Evolutionary conservation across 2,797 vertebrate genomes (phyloP), one percentile per base, ranked within the genome.

Genomic region (Siniperca undulata): DNA sequence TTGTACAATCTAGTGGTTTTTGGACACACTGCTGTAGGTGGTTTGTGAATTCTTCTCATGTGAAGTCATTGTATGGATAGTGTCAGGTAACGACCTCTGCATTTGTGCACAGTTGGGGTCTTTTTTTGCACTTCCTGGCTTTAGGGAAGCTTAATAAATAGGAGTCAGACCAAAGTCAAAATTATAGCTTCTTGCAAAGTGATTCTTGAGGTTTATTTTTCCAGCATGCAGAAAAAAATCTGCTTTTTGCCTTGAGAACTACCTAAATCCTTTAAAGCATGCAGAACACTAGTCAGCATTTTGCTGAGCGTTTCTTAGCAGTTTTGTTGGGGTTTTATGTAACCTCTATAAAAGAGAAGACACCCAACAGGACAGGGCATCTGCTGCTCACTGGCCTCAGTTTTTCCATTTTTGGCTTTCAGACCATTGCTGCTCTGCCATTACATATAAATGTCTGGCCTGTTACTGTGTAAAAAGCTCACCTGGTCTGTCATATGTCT

Each of bases 41-140:
- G 91, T 93, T 93, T 82, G 80, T 83, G 77, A 87, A 94, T 93
- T 89, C 87, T 78, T 91, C 74, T 83, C 52, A 34, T 82, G 78
- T 95, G 92, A 94, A 94, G 90, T 94, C 91, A 94, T 86, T 95
- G 91, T 91, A 70, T 93, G 90, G 85, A 91, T 91, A 93, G 92
- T 91, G 88, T 95, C 93, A 90, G 91, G 81, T 94, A 89, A 91
- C 91, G 4, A 86, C 88, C 89, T 83, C 78, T 80, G 74, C 81
- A 67, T 85, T 84, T 50, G 65, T 66, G 78, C 88, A 79, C 91
- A 77, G 90, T 84, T 83, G 86, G 86, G 85, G 85, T 79, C 81
- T 83, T 13, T 42, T 86, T 88, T 77, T 73, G 27, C 67, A 77
- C 40, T 65, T 68, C 10, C 59, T 81, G 62, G 75, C 73, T 83